Evolutionary conservation across 2,888 invertebrate species (phyloP).

Genomic region (Drosophila tanythrix): DNA sequence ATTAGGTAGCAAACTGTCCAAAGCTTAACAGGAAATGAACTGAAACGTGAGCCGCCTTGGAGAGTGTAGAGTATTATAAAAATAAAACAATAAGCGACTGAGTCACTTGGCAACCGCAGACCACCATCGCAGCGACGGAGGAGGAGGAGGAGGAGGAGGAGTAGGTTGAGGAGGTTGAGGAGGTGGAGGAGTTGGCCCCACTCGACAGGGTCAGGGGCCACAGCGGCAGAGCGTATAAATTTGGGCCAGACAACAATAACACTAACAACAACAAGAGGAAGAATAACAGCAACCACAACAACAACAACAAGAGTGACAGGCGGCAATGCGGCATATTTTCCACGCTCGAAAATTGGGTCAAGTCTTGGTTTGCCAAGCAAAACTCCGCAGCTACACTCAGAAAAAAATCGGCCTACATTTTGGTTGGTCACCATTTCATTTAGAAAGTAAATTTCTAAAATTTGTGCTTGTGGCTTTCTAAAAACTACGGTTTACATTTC

Average conservation of each 20-base stretch:
- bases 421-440: not conserved
- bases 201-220: constrained; percentile 54
- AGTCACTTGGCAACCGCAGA: constrained; percentile 42
- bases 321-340: constrained; percentile 42
- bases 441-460: not conserved
- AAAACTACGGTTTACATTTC: not conserved
- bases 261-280: not conserved
- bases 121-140: constrained; percentile 12
- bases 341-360: constrained; percentile 66
- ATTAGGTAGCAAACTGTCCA: constrained; percentile 13
- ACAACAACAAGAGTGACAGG: constrained; percentile 3
- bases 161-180: not conserved
- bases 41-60: constrained; percentile 57
- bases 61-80: constrained; percentile 7
- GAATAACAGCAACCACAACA: not conserved
- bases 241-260: constrained; percentile 31
- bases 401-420: not conserved
- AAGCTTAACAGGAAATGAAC: constrained; percentile 47
- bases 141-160: not conserved
- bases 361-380: constrained; percentile 48
- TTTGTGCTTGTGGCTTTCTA: not conserved
- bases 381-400: constrained; percentile 9
- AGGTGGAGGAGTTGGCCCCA: constrained; percentile 1
- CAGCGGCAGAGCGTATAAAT: constrained; percentile 31
- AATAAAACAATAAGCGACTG: constrained; percentile 25